Conservation (phyloP, 2,113 vertebrate species). For the Chloebia gouldiae region DNA sequence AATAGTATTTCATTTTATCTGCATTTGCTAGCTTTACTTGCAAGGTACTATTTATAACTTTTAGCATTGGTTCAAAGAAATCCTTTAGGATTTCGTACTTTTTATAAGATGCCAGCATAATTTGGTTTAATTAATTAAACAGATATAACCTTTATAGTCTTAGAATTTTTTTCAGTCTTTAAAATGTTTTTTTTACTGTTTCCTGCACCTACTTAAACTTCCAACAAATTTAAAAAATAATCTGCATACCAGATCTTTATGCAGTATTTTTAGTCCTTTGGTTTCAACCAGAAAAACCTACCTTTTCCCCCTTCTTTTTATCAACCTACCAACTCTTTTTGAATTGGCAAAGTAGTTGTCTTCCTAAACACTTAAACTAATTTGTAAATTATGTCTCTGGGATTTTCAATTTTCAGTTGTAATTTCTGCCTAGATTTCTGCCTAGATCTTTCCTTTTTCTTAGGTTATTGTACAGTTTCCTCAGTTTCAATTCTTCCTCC, state of each 20-base stretch:
- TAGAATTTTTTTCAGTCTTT: not conserved
- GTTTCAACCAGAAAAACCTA: not conserved
- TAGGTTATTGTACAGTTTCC: not conserved
- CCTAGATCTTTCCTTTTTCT: not conserved
- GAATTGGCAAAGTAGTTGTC: not conserved
- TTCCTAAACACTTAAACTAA: not conserved
- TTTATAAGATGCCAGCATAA: not conserved
- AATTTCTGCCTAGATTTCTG: not conserved
- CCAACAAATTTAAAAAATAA: not conserved
- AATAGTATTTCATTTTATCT: not conserved
- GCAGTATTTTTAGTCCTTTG: not conserved
- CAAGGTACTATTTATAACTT: not conserved
- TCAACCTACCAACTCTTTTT: not conserved
- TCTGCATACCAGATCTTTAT: not conserved
- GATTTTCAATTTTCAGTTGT: not conserved
- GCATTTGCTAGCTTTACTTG: not conserved
- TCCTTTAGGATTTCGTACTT: not conserved
- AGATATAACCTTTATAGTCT: not conserved
- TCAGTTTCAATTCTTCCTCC: not conserved
- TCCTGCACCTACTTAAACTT: not conserved
- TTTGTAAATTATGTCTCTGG: not conserved
- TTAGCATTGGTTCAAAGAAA: not conserved
- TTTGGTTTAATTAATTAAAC: not conserved
- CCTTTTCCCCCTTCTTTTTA: accelerated
- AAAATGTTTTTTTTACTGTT: not conserved